Conservation (phyloP, 2,797 vertebrate species). For the Eupleurogrammus muticus region DNA sequence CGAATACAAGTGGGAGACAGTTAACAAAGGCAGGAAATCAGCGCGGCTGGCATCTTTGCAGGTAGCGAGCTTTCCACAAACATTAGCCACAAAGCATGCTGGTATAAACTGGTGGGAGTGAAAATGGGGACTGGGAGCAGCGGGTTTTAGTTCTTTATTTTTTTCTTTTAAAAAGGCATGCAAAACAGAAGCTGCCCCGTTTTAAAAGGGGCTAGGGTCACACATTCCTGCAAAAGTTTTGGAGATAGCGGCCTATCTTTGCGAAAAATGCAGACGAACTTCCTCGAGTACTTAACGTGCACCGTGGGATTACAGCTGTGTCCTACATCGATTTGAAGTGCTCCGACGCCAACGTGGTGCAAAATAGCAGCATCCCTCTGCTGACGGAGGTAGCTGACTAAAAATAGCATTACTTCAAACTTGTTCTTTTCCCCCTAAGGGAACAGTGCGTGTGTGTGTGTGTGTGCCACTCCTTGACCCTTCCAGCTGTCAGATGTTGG, state of each 20-base stretch:
- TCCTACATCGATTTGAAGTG: conserved; percentile 61
- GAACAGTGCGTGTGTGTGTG: conserved; percentile 15
- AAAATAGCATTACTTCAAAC: conserved; percentile 76
- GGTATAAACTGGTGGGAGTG: neutral
- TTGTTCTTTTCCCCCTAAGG: conserved; percentile 51
- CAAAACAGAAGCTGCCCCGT: conserved; percentile 29
- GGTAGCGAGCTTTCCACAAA: conserved; percentile 47
- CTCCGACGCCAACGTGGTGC: conserved; percentile 45
- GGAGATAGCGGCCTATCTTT: conserved; percentile 8
- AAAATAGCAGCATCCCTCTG: conserved; percentile 58
- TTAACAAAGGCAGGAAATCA: conserved; percentile 49
- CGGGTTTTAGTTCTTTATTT: too few relatives aligned
- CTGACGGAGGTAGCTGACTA: conserved; percentile 58
- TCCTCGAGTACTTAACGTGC: conserved; percentile 32
- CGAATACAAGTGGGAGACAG: conserved; percentile 10
- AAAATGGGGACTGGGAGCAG: conserved; percentile 1
- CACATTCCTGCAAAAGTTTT: too few relatives aligned
- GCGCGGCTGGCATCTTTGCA: conserved; percentile 11
- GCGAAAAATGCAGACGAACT: conserved; percentile 33
- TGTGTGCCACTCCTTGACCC: conserved; percentile 65
- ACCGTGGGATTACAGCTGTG: conserved; percentile 53
- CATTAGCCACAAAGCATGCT: conserved; percentile 51
- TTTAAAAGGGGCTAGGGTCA: conserved; percentile 35
- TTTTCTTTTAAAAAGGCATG: conserved; percentile 7
- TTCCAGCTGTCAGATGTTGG: conserved; percentile 52